A percentile compares a stretch with the other conserved stretches of the same genome.
Evolutionary conservation across 2,888 invertebrate genomes (phyloP).

Genomic region (Drosophila ochracea): DNA sequence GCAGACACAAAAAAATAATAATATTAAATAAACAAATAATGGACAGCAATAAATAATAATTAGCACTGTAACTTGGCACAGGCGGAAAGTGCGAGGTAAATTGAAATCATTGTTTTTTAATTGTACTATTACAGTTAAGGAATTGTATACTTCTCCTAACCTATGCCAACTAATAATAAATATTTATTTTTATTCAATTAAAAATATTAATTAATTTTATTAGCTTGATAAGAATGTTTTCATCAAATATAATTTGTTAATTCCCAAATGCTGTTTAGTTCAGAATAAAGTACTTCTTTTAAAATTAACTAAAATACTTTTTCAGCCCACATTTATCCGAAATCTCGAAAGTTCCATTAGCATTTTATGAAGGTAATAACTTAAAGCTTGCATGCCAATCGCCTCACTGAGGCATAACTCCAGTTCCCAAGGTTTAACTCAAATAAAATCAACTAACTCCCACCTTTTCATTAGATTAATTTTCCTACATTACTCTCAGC

Average conservation of each 20-base stretch:
- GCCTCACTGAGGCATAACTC: constrained; percentile 32
- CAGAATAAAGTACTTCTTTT: not conserved
- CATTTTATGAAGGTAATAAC: constrained; percentile 67
- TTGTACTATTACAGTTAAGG: not conserved
- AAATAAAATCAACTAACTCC: constrained; percentile 54
- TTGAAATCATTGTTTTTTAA: not conserved
- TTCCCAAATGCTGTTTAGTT: not conserved
- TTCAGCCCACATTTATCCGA: not conserved
- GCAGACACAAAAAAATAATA: not conserved
- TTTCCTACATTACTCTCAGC: constrained; percentile 73
- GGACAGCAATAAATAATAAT: constrained; percentile 5
- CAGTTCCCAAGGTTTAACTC: constrained; percentile 47
- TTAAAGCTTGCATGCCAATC: constrained; percentile 46
- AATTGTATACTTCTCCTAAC: not conserved
- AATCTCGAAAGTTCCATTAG: constrained; percentile 36
- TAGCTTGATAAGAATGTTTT: not conserved
- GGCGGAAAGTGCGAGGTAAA: not conserved
- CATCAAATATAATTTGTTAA: not conserved
- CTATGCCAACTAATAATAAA: not conserved
- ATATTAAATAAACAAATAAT: constrained; percentile 1
- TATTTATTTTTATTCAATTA: not conserved
- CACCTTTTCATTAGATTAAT: constrained; percentile 78
- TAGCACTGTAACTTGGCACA: not conserved
- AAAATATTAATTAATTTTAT: not conserved
- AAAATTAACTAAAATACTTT: not conserved